A percentile compares a stretch with the other conserved stretches of the same genome.
Evolutionary conservation across 2,113 vertebrate genomes (phyloP).

Genomic region (Etheostoma spectabile): DNA sequence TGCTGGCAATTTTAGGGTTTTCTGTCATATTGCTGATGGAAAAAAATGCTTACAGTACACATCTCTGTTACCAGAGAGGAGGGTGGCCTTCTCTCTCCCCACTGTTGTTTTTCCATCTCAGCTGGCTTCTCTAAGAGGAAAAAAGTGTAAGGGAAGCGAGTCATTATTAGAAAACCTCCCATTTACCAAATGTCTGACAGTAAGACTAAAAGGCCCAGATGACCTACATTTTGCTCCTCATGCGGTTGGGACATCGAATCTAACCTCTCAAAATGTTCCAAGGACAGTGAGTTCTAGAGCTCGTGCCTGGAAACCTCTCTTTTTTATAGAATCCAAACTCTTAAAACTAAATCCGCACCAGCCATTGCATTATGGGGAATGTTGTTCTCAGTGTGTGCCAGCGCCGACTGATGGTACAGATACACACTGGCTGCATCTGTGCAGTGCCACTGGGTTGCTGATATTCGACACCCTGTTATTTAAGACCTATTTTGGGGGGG

Average conservation of each 20-base stretch:
- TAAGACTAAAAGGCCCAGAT: slow-evolving; percentile 23
- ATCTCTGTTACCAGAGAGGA: slow-evolving; percentile 23
- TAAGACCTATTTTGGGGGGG: slow-evolving; percentile 68
- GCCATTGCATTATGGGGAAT: slow-evolving; percentile 44
- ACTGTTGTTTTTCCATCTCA: slow-evolving; percentile 62
- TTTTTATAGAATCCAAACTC: neutral
- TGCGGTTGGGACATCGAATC: slow-evolving; percentile 29
- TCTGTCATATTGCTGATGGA: slow-evolving; percentile 27
- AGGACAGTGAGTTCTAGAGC: neutral
- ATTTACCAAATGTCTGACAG: slow-evolving; percentile 47
- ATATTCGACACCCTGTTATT: slow-evolving; percentile 79
- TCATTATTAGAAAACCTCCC: slow-evolving; percentile 50
- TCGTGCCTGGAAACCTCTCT: slow-evolving; percentile 2
- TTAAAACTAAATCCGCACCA: neutral
- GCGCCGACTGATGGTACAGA: slow-evolving; percentile 23
- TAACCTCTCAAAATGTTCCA: slow-evolving; percentile 1
- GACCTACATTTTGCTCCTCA: slow-evolving; percentile 55
- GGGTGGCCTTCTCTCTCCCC: slow-evolving; percentile 22
- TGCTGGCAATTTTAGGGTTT: slow-evolving; percentile 32
- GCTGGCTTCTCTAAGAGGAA: slow-evolving; percentile 69
- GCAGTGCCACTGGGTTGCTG: slow-evolving; percentile 30
- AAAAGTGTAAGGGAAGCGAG: slow-evolving; percentile 62
- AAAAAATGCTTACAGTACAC: slow-evolving; percentile 21
- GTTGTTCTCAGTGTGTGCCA: slow-evolving; percentile 34
- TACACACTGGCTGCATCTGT: slow-evolving; percentile 27